Evolutionary conservation across 2,888 invertebrate species (phyloP).

Genomic region (Seladonia tumulorum): DNA sequence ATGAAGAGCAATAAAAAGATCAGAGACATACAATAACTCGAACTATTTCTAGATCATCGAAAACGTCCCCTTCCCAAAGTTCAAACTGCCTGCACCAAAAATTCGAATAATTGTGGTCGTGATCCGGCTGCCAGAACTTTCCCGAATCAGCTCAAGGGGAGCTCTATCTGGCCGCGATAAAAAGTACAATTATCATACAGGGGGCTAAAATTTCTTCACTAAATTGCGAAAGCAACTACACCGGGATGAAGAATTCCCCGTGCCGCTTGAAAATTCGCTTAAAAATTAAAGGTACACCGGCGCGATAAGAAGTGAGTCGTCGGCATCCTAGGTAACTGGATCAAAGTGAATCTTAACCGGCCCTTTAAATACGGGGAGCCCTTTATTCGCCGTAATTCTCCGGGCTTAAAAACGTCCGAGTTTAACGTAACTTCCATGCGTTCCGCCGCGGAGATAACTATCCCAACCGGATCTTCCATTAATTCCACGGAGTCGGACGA

Average conservation of each 20-base stretch:
- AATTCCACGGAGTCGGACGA: conserved; percentile 65
- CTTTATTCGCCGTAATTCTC: conserved; percentile 46
- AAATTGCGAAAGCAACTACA: neutral
- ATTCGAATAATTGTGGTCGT: neutral
- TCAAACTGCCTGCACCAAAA: neutral
- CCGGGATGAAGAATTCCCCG: neutral
- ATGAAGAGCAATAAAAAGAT: neutral
- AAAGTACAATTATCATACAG: neutral
- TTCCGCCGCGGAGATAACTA: conserved; percentile 53
- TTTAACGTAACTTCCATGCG: conserved; percentile 45
- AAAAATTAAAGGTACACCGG: neutral
- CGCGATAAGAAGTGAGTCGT: neutral
- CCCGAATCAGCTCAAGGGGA: neutral
- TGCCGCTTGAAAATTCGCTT: neutral
- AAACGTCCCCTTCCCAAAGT: neutral
- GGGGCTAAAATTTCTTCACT: neutral
- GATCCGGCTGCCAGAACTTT: neutral
- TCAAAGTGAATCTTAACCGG: conserved; percentile 22
- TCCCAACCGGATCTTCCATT: conserved; percentile 63
- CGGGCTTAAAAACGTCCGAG: conserved; percentile 40
- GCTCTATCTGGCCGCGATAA: neutral
- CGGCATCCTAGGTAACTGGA: conserved; percentile 1
- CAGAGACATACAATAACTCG: neutral
- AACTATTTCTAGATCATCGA: neutral
- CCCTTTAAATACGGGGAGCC: conserved; percentile 35